Conservation (phyloP, 2,113 vertebrate genomes). For the Raja brachyura region DNA sequence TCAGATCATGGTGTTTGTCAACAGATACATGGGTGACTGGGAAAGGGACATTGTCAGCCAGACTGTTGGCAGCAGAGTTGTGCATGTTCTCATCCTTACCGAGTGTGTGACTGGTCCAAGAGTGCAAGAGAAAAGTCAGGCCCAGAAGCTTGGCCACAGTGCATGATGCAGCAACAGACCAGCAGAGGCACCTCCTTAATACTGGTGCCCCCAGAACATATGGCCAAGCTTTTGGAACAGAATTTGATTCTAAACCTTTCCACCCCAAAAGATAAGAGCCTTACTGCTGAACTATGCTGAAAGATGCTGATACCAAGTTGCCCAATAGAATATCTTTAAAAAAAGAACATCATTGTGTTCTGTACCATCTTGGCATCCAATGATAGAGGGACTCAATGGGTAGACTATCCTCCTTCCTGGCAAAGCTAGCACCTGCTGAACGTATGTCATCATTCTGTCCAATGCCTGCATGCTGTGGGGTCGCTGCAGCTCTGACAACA, state of each 20-base stretch:
- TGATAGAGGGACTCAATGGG: background rate
- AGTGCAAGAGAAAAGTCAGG: too few species aligned
- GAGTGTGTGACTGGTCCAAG: too few species aligned
- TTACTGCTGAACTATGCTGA: background rate
- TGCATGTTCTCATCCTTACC: too few species aligned
- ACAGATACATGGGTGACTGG: too few species aligned
- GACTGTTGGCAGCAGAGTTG: too few species aligned
- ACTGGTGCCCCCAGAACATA: background rate
- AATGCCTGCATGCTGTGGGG: background rate
- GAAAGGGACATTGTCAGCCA: too few species aligned
- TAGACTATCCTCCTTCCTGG: background rate
- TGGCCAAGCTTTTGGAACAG: too few species aligned
- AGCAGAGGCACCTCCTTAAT: too few species aligned
- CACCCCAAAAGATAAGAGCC: background rate
- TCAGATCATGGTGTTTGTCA: too few species aligned
- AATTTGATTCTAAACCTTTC: background rate
- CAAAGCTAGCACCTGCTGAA: background rate
- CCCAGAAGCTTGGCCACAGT: too few species aligned
- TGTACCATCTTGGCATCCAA: background rate
- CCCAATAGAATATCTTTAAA: background rate
- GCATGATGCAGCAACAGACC: too few species aligned
- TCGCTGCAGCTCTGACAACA: background rate
- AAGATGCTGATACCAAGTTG: background rate
- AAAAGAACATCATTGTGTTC: too few species aligned
- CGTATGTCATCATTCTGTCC: background rate